phyloP scores from a whole-genome alignment of 2,797 vertebrate genomes.

The Melanotaenia boesemani region DNA sequence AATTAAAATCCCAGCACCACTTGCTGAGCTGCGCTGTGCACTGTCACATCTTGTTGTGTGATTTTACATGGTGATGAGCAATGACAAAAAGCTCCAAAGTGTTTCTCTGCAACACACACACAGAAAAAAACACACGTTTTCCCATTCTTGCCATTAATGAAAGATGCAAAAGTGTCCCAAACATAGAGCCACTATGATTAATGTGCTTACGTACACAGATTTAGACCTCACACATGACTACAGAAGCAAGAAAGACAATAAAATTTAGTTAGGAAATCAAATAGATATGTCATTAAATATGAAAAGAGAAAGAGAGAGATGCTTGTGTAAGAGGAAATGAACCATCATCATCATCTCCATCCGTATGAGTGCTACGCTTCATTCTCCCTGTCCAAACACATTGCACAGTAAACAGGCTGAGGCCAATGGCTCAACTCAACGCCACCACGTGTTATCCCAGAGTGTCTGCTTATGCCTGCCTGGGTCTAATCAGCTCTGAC shows the following conservation, averaged over 20 bases:
- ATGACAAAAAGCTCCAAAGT: slow-evolving; percentile 65
- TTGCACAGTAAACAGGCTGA: slow-evolving; percentile 59
- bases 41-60: slow-evolving; percentile 71
- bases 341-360: slow-evolving; percentile 70
- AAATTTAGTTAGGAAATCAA: slow-evolving; percentile 52
- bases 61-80: slow-evolving; percentile 65
- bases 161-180: slow-evolving; percentile 27
- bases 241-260: slow-evolving; percentile 54
- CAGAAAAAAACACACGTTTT: neutral
- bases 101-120: slow-evolving; percentile 30
- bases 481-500: slow-evolving; percentile 77
- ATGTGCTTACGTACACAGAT: slow-evolving; percentile 24
- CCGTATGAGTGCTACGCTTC: slow-evolving; percentile 57
- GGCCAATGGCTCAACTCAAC: slow-evolving; percentile 60
- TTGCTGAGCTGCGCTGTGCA: slow-evolving; percentile 69
- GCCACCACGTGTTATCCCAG: slow-evolving; percentile 69
- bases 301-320: slow-evolving; percentile 35
- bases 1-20: slow-evolving; percentile 74
- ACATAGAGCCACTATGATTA: slow-evolving; percentile 24
- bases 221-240: slow-evolving; percentile 47
- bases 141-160: slow-evolving; percentile 10
- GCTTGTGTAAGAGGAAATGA: slow-evolving; percentile 59
- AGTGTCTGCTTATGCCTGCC: slow-evolving; percentile 69
- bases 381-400: slow-evolving; percentile 68
- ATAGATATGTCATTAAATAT: slow-evolving; percentile 30